Evolutionary conservation across 2,888 invertebrate species (phyloP).

Genomic region (Trachelus tabidus): DNA sequence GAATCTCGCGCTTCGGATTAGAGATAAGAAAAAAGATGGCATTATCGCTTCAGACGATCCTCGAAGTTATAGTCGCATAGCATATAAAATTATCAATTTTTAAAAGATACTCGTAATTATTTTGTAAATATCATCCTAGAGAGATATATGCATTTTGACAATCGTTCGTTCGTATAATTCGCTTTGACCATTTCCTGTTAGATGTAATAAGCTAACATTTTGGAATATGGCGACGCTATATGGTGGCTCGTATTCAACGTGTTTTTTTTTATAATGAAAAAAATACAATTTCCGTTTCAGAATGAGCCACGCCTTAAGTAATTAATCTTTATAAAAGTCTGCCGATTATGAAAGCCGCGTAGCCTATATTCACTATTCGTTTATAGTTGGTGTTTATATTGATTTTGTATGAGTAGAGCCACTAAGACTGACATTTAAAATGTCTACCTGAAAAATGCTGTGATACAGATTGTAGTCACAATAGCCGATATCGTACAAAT

Average conservation of each 20-base stretch:
- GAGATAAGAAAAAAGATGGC: neutral
- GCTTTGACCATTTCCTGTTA: constrained; percentile 52
- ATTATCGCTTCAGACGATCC: neutral
- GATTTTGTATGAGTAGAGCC: constrained; percentile 31
- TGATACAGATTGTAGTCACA: constrained; percentile 61
- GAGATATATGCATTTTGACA: neutral
- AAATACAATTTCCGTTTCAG: neutral
- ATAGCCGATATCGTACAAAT: constrained; percentile 47
- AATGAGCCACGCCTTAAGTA: neutral
- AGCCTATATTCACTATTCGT: neutral
- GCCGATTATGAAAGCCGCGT: neutral
- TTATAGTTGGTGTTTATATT: neutral
- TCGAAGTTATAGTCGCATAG: neutral
- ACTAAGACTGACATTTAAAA: constrained; percentile 57
- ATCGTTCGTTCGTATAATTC: neutral
- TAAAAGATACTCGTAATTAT: neutral
- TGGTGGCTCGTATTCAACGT: constrained; percentile 29
- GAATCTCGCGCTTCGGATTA: neutral
- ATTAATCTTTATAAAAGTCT: neutral
- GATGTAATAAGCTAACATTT: constrained; percentile 50
- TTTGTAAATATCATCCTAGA: neutral
- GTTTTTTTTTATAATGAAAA: constrained; percentile 13
- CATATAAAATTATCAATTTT: neutral
- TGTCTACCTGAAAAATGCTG: constrained; percentile 62
- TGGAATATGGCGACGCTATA: constrained; percentile 45